Evolutionary conservation across 2,113 vertebrate genomes (phyloP), one percentile per base, ranked within the genome.

Genomic region (Blennius ocellaris): DNA sequence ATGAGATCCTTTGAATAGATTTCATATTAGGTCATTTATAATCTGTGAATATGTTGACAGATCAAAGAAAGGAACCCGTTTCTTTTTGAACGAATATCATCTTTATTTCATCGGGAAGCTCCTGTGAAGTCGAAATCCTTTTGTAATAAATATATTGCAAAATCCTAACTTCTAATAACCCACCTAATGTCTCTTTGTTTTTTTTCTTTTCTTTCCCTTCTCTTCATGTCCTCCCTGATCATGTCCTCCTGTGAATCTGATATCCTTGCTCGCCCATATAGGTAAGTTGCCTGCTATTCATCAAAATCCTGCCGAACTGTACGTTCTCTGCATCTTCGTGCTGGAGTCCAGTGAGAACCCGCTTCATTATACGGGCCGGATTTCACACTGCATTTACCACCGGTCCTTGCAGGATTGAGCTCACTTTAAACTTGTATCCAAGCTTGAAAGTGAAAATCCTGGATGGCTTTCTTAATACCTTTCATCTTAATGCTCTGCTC

Each of bases 271-370:
- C 2, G 8, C 48, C 54, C 17, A 1, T 59, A 54, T 72, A 88
- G 83, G 81, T 86, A 80, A 75, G 78, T 64, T 8, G 0, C 15
- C 53, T 47, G 65, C 41, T 15, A 0, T 52, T 36, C 53, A 57
- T 8, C 7, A 47, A 9, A 64, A 54, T 2, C 7, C 7, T 30
- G 21, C 21, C 21, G 21, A 30, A 2, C 53, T 41, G 56, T 62
- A 47, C 30, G 21, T 83, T 68, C 36, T 44, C 40, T 40, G 40
- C 45, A 72, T 38, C n/a, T 15, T 60, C 69, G 38, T 64, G 8
- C 48, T 8, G 6, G 51, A 47, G 53, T 53, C 58, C 17, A 63
- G 6, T 66, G 44, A 72, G 21, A 55, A n/a, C 12, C 68, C 2
- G 1, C 15, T 56, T 64, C 54, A 64, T 43, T 49, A 48, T 64